Conservation (phyloP, 2,797 vertebrate species). For the Ctenochaetus hawaiiensis region DNA sequence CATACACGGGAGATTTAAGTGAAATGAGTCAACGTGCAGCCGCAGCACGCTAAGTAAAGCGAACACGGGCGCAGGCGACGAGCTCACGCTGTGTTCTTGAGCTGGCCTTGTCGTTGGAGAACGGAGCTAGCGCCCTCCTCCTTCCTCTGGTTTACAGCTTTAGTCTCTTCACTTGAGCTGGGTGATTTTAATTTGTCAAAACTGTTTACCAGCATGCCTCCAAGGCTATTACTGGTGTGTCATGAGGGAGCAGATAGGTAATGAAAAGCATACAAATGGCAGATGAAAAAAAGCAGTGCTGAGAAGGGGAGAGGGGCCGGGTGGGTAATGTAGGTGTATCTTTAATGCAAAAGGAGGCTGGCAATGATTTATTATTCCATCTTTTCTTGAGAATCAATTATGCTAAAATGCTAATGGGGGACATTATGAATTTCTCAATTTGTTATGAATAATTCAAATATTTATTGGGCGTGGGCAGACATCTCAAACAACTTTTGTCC, state of each 20-base stretch:
- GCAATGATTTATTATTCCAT: conserved; percentile 84
- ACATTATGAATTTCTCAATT: conserved; percentile 79
- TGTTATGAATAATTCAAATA: conserved; percentile 83
- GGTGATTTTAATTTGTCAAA: conserved; percentile 90
- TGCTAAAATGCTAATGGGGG: conserved; percentile 80
- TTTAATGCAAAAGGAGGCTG: conserved; percentile 70
- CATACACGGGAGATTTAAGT: conserved; percentile 25
- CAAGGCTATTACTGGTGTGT: conserved; percentile 87
- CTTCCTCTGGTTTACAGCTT: conserved; percentile 65
- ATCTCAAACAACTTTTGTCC: conserved; percentile 70
- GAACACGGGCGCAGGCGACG: conserved; percentile 1
- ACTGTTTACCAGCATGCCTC: conserved; percentile 87
- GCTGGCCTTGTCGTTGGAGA: conserved; percentile 58
- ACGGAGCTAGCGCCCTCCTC: conserved; percentile 41
- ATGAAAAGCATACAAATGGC: conserved; percentile 87
- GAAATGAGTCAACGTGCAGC: conserved; percentile 53
- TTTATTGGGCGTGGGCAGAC: conserved; percentile 74
- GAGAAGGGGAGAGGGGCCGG: conserved; percentile 50
- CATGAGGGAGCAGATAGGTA: conserved; percentile 84
- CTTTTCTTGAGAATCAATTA: conserved; percentile 83
- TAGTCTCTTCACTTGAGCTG: conserved; percentile 79
- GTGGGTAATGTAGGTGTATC: conserved; percentile 68
- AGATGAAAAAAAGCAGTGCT: conserved; percentile 75
- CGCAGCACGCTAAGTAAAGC: conserved; percentile 43
- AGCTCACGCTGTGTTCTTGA: conserved; percentile 43